Evolutionary conservation across 2,113 vertebrate genomes (phyloP), one percentile per base, ranked within the genome.

Genomic region (Turnix velox): DNA sequence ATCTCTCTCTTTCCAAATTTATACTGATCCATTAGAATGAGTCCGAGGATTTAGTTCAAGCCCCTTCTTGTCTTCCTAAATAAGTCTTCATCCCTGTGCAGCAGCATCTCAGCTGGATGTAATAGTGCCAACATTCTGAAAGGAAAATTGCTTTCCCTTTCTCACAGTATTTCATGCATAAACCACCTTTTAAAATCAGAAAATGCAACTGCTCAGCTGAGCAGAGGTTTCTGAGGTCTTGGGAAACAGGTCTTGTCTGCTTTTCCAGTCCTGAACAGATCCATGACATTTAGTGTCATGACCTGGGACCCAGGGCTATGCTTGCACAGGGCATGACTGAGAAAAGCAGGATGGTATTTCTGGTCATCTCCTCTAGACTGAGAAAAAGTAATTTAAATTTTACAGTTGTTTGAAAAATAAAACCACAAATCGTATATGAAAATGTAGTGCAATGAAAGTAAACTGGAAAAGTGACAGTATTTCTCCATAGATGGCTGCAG

Each of bases 81-180:
- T 25, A 62, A 55, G 23, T 67, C 75, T 82, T 85, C 51, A 49
- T 85, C 76, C 67, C 42, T 20, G 12, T 55, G 63, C 63, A 83
- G 54, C 16, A 1, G 0, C 0, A 1, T 76, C 93, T 91, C 93
- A 88, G 85, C 63, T 94, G 92, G 82, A 61, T 69, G 54, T 80
- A 76, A 90, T 5, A 62, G 25, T 39, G 72, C 42, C 71, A 95
- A 80, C 63, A 63, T 31, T 90, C 80, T 69, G 45, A 91, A 77
- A 94, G 39, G 58, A 85, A 93, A 96, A 94, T 93, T 66, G 78
- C 58, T 94, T 87, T 82, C 45, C 2, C 3, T 80, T 91, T 90
- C 79, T 83, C 59, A 46, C 11, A 27, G 40, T 40, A 54, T 73
- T 89, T 83, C 30, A 94, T 85, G 75, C 58, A 69, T 88, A 91